Conservation (phyloP, 2,113 vertebrate species). For the Chionis minor region DNA sequence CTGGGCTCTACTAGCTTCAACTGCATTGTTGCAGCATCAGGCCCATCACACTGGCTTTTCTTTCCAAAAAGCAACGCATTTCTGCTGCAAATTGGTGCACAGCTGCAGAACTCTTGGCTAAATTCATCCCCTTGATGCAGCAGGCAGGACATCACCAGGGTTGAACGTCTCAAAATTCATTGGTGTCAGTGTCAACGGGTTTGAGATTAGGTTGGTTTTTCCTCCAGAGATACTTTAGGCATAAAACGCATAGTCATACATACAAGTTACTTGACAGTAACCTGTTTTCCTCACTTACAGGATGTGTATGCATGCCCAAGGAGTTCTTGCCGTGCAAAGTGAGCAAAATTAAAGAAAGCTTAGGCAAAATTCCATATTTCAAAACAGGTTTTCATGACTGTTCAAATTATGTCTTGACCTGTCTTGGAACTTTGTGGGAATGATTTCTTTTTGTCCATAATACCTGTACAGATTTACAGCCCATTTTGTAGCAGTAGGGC, state of each 20-base stretch:
- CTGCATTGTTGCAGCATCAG: neutral
- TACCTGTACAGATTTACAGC: neutral
- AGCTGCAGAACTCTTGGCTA: neutral
- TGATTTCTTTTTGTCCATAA: neutral
- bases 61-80: neutral
- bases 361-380: neutral
- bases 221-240: neutral
- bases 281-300: neutral
- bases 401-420: neutral
- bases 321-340: neutral
- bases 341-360: neutral
- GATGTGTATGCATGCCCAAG: accelerated
- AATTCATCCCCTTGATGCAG: neutral
- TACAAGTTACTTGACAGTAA: neutral
- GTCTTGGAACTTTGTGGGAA: neutral
- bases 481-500: neutral
- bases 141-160: accelerated
- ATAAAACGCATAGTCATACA: neutral
- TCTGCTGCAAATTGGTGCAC: neutral
- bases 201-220: neutral
- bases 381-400: neutral
- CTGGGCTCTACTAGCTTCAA: neutral
- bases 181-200: neutral
- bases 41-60: neutral
- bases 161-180: neutral